phyloP scores from a whole-genome alignment of 2,113 vertebrate genomes.

The Coptodon bakossiorum region DNA sequence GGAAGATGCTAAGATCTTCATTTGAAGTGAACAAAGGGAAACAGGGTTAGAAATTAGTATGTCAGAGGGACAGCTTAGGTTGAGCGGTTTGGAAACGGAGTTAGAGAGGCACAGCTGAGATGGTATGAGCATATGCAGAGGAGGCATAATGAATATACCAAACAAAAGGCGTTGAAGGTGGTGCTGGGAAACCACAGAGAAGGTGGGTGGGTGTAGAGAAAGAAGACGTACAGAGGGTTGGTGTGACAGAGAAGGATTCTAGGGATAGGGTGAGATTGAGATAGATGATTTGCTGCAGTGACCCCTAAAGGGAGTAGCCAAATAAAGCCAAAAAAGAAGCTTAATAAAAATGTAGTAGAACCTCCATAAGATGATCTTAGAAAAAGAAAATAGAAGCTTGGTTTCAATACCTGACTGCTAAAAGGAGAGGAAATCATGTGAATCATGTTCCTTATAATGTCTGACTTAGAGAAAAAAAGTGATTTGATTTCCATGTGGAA shows the following conservation, averaged over 20 bases:
- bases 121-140: not conserved
- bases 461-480: not conserved
- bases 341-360: not conserved
- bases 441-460: not conserved
- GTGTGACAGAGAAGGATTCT: not conserved
- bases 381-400: not conserved
- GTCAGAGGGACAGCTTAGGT: not conserved
- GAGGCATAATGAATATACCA: not conserved
- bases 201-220: not conserved
- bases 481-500: slow-evolving; percentile 15
- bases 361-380: not conserved
- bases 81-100: not conserved
- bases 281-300: not conserved
- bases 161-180: not conserved
- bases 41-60: not conserved
- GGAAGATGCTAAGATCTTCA: not conserved
- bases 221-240: not conserved
- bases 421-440: not conserved
- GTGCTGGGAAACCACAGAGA: not conserved
- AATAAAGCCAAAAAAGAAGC: not conserved
- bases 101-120: not conserved
- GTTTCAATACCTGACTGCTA: not conserved
- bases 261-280: not conserved
- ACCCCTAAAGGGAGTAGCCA: not conserved
- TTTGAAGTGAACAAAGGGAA: not conserved